Conservation (phyloP, 2,797 vertebrate species). For the Melanotaenia boesemani region DNA sequence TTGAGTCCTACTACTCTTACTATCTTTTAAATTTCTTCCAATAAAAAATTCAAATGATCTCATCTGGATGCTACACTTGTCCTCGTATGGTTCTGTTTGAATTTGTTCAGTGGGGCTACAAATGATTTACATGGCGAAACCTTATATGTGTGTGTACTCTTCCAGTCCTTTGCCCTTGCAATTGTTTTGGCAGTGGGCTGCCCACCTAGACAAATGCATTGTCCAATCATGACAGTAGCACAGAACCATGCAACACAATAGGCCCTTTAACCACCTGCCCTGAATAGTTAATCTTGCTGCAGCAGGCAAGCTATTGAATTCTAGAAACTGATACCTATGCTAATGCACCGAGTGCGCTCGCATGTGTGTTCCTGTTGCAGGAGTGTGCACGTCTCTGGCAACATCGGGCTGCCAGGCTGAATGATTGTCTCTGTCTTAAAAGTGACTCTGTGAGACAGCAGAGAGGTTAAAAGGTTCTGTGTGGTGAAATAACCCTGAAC, state of each 20-base stretch:
- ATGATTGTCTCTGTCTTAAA: slow-evolving; percentile 63
- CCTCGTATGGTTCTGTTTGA: slow-evolving; percentile 50
- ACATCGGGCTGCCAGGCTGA: slow-evolving; percentile 41
- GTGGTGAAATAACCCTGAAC: slow-evolving; percentile 49
- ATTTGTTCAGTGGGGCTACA: slow-evolving; percentile 51
- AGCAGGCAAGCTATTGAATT: slow-evolving; percentile 85
- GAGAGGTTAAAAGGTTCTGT: slow-evolving; percentile 68
- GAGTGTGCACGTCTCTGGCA: slow-evolving; percentile 49
- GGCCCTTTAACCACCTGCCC: slow-evolving; percentile 84
- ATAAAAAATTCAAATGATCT: slow-evolving; percentile 40
- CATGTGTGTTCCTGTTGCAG: slow-evolving; percentile 46
- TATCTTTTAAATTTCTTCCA: slow-evolving; percentile 12
- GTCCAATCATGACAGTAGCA: slow-evolving; percentile 78
- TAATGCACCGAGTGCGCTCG: slow-evolving; percentile 64
- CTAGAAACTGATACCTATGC: slow-evolving; percentile 82
- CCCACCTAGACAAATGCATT: slow-evolving; percentile 77
- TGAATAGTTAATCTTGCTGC: slow-evolving; percentile 85
- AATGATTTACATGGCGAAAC: slow-evolving; percentile 69
- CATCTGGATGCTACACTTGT: slow-evolving; percentile 27
- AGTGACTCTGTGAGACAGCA: slow-evolving; percentile 58
- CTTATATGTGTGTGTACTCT: slow-evolving; percentile 74
- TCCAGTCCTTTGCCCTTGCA: slow-evolving; percentile 75
- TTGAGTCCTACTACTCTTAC: slow-evolving; percentile 26
- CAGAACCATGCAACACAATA: slow-evolving; percentile 82
- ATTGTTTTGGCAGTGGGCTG: slow-evolving; percentile 75